Percentiles rank a stretch among this genome's conserved stretches.
Evolutionary conservation across 2,797 vertebrate species (phyloP).

Genomic region (Spatula clypeata): DNA sequence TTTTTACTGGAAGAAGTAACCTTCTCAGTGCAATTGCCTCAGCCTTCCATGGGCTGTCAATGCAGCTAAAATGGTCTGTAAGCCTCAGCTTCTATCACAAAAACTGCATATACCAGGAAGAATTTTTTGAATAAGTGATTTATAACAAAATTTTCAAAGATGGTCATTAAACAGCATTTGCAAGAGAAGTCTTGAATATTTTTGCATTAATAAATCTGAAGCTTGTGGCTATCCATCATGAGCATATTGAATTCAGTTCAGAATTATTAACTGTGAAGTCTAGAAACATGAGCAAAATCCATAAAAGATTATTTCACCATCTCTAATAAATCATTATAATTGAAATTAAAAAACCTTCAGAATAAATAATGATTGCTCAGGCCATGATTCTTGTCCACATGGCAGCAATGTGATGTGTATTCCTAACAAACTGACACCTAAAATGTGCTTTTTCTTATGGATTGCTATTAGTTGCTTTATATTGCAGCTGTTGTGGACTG

Average conservation of each 20-base stretch:
- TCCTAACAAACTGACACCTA: slow-evolving; percentile 43
- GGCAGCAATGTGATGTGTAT: slow-evolving; percentile 62
- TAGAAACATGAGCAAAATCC: slow-evolving; percentile 61
- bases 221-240: slow-evolving; percentile 62
- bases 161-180: slow-evolving; percentile 61
- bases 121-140: slow-evolving; percentile 25
- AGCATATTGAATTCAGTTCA: not conserved
- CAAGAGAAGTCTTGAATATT: slow-evolving; percentile 61
- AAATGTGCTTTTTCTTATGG: slow-evolving; percentile 52
- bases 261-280: slow-evolving; percentile 67
- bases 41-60: not conserved
- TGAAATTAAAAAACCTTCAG: slow-evolving; percentile 71
- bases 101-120: not conserved
- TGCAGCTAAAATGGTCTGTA: not conserved
- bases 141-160: slow-evolving; percentile 55
- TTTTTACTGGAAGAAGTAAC: not conserved
- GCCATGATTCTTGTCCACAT: slow-evolving; percentile 55
- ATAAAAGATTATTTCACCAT: slow-evolving; percentile 52
- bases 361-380: slow-evolving; percentile 59
- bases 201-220: slow-evolving; percentile 63
- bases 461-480: not conserved
- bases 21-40: not conserved
- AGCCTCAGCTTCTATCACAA: not conserved
- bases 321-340: slow-evolving; percentile 72
- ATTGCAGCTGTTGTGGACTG: not conserved